These are phyloP conservation scores for Solenodon paradoxus DNA, from an alignment of 2,113 vertebrate genomes.

Conservation along the genomic window DNA sequence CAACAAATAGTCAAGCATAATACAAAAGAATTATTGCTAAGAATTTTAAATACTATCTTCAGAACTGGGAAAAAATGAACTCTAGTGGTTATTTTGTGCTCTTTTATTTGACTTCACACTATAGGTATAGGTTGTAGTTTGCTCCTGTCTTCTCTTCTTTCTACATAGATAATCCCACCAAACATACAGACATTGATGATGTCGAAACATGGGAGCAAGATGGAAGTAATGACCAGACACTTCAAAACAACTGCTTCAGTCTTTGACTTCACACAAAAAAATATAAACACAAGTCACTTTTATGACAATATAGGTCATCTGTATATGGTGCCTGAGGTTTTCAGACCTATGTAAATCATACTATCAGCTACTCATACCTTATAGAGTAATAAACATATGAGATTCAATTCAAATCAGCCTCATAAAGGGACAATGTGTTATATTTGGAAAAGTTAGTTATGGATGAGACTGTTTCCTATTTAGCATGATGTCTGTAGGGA, in stretches of 20 bases:
- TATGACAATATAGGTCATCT: neutral
- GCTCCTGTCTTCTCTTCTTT: neutral
- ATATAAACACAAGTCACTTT: neutral
- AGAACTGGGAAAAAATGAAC: neutral
- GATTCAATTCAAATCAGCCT: neutral
- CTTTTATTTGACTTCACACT: constrained; percentile 3
- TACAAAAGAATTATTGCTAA: constrained; percentile 1
- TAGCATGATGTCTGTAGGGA: neutral
- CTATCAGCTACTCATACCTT: neutral
- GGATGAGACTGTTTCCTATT: neutral
- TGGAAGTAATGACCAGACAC: neutral
- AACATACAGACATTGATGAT: neutral
- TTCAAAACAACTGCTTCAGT: neutral
- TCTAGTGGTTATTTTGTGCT: neutral
- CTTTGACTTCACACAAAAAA: neutral
- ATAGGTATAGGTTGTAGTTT: neutral
- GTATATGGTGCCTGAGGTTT: neutral
- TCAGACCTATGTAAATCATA: neutral
- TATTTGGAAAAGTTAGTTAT: neutral
- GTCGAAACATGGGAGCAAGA: neutral
- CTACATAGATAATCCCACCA: neutral
- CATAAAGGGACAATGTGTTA: neutral
- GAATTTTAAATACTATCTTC: neutral
- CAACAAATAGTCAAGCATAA: neutral
- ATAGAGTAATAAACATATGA: neutral